phyloP scores from a whole-genome alignment of 2,113 vertebrate genomes.

The Ramphastos sulfuratus region DNA sequence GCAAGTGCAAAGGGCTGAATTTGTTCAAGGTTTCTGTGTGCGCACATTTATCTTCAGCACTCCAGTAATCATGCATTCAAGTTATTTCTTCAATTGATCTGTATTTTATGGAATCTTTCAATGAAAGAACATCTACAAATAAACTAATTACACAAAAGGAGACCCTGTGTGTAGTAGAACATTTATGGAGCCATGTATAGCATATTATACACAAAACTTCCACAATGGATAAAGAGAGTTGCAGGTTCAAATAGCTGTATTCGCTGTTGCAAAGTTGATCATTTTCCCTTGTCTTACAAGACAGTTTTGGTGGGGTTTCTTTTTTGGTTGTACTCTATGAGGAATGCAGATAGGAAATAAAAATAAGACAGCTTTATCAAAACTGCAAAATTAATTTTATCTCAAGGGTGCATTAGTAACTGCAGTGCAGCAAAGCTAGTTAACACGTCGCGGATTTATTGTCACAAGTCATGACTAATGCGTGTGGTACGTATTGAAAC shows the following conservation, averaged over 20 bases:
- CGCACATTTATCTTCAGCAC: background rate
- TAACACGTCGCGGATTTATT: conserved; percentile 12
- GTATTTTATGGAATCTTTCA: conserved; percentile 37
- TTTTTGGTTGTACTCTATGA: background rate
- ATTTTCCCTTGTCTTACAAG: background rate
- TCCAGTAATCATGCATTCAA: background rate
- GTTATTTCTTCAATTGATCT: conserved; percentile 11
- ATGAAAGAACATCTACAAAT: conserved; percentile 48
- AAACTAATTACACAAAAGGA: conserved; percentile 40
- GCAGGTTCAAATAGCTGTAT: background rate
- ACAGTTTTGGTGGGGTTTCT: background rate
- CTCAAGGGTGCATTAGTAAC: conserved; percentile 29
- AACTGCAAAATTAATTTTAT: conserved; percentile 28
- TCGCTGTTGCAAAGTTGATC: background rate
- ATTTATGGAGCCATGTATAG: background rate
- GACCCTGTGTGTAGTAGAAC: conserved; percentile 2
- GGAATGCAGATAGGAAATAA: conserved; percentile 20
- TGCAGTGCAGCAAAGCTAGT: conserved; percentile 22
- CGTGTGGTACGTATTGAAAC: conserved; percentile 37
- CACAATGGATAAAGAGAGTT: background rate
- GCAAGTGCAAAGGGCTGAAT: background rate
- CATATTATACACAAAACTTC: background rate
- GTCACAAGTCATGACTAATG: conserved; percentile 30
- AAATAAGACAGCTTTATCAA: conserved; percentile 25
- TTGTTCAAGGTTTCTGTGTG: conserved; percentile 4